A percentile compares a stretch with the other conserved stretches of the same genome.
Evolutionary conservation across 1,140 invertebrate genomes (phyloP).

Genomic region (Drosophila busckii): DNA sequence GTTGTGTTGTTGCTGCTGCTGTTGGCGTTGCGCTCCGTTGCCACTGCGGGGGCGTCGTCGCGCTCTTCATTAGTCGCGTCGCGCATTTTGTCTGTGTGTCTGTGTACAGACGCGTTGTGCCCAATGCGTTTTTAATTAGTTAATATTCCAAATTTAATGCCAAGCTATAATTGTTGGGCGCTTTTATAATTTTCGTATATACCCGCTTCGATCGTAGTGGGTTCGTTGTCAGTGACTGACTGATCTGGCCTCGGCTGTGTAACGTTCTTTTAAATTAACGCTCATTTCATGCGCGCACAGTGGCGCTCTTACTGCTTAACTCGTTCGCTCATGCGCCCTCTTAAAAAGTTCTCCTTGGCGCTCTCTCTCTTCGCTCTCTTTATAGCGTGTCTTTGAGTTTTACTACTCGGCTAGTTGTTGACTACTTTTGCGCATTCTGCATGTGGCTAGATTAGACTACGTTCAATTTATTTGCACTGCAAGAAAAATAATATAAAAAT

Average conservation of each 20-base stretch:
- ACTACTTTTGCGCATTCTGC: slow-evolving; percentile 20
- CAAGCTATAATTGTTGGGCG: slow-evolving; percentile 50
- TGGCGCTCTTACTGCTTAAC: slow-evolving; percentile 12
- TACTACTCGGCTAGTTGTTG: slow-evolving; percentile 17
- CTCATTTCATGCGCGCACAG: slow-evolving; percentile 46
- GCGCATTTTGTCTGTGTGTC: slow-evolving; percentile 42
- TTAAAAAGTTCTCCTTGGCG: slow-evolving; percentile 1
- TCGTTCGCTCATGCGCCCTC: too few relatives aligned
- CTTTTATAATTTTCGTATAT: slow-evolving; percentile 25
- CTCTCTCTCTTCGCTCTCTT: background rate
- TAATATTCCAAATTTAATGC: slow-evolving; percentile 60
- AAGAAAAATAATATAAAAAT: slow-evolving; percentile 23
- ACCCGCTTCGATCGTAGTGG: slow-evolving; percentile 51
- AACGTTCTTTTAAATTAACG: slow-evolving; percentile 73
- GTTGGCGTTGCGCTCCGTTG: background rate
- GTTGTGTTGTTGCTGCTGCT: background rate
- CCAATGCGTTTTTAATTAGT: slow-evolving; percentile 59
- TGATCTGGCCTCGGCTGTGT: slow-evolving; percentile 48
- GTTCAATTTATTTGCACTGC: slow-evolving; percentile 39
- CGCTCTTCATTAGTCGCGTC: slow-evolving; percentile 34
- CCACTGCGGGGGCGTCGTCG: background rate
- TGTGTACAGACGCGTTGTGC: slow-evolving; percentile 5
- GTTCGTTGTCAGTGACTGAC: slow-evolving; percentile 71
- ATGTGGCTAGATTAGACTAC: slow-evolving; percentile 48
- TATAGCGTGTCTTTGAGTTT: background rate